Percentiles rank a stretch among this genome's conserved stretches.
Evolutionary conservation across 2,888 invertebrate genomes (phyloP).

Genomic region (Phyto melanocephala): DNA sequence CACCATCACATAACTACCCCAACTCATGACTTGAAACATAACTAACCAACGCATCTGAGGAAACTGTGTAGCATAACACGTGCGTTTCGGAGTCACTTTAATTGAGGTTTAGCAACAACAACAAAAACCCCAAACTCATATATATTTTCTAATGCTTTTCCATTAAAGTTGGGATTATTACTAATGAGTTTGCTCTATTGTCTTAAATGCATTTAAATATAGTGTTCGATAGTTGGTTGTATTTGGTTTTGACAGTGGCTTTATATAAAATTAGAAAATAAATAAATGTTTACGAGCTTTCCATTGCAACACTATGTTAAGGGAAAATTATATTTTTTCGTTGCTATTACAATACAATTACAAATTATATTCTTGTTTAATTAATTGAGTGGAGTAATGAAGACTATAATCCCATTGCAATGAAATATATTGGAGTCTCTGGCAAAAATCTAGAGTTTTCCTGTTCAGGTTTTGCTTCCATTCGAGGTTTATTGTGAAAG

Average conservation of each 20-base stretch:
- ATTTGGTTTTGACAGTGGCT: not conserved
- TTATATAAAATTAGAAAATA: not conserved
- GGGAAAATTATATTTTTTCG: too few species aligned
- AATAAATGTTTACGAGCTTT: not conserved
- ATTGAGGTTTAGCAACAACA: conserved; percentile 51
- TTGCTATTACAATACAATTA: too few species aligned
- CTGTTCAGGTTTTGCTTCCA: too few species aligned
- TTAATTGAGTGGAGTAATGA: too few species aligned
- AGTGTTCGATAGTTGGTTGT: conserved; percentile 9
- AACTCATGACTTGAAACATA: not conserved
- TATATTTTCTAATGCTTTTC: conserved; percentile 17
- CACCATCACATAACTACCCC: conserved; percentile 11
- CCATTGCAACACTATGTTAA: not conserved
- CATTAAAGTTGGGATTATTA: conserved; percentile 41
- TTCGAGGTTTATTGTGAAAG: too few species aligned
- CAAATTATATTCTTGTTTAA: too few species aligned
- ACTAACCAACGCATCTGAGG: not conserved
- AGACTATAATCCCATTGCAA: too few species aligned
- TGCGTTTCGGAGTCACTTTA: conserved; percentile 50
- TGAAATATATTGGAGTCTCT: too few species aligned
- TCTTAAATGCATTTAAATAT: conserved; percentile 51
- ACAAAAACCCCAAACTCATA: conserved; percentile 27
- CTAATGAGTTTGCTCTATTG: conserved; percentile 51
- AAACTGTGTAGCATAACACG: conserved; percentile 36
- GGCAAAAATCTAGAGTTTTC: too few species aligned